These are phyloP conservation scores for Leucopsar rothschildi DNA, from an alignment of 2,113 vertebrate genomes.

Conservation along the genomic window DNA sequence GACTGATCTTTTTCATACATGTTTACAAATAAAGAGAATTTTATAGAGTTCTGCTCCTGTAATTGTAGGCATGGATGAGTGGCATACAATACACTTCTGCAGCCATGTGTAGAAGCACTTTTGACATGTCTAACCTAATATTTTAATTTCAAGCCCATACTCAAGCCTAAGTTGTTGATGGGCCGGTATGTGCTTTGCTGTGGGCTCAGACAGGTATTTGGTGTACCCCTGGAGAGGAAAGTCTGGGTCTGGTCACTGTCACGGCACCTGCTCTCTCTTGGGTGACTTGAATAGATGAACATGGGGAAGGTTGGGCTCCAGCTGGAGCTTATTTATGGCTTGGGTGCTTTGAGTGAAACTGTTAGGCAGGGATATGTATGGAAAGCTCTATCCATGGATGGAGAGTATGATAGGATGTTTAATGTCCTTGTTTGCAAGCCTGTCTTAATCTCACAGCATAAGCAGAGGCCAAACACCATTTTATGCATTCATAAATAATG, in stretches of 20 bases:
- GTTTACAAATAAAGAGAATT: neutral
- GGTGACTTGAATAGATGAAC: neutral
- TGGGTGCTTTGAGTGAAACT: neutral
- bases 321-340: neutral
- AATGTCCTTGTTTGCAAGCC: neutral
- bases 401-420: neutral
- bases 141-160: neutral
- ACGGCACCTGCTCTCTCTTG: neutral
- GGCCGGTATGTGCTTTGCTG: neutral
- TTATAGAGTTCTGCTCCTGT: neutral
- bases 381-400: neutral
- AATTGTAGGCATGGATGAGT: neutral
- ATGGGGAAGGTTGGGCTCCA: rapidly evolving
- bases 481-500: neutral
- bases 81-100: neutral
- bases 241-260: neutral
- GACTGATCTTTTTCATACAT: neutral
- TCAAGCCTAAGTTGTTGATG: neutral
- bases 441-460: neutral
- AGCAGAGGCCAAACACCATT: neutral
- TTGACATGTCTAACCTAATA: neutral
- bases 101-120: neutral
- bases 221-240: neutral
- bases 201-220: neutral
- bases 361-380: neutral